Base-by-base conservation (phyloP, 2,888 invertebrate species). In the Andrena dorsata region DNA sequence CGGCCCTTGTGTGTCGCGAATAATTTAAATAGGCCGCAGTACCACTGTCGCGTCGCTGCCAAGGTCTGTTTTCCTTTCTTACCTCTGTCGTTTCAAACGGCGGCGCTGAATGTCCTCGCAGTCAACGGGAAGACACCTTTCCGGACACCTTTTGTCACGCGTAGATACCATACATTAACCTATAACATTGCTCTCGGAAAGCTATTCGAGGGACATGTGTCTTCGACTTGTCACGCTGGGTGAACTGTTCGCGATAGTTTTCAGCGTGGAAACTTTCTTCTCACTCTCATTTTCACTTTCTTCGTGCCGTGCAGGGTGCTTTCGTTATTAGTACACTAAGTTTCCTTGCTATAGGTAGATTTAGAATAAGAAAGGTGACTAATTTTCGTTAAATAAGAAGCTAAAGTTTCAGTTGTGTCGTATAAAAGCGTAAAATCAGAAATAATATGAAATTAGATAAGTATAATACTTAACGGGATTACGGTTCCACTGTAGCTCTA, bases 1-100 rank as follows among this genome's bases (percentile, higher is more conserved):
- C 71, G 53, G 47, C 66, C 53, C 64, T 65, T 64, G 56, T 26
- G 47, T 60, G 32, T 72, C 76, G 76, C 71, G 72, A 76, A 72
- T 82, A 51, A 75, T 75, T 79, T 47, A 69, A 64, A 70, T 20
- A 23, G 23, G 56, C 32, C 41, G 64, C 49, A 8, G n/a, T 47
- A 56, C 30, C 13, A 69, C 10, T 20, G 58, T 58, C 58, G 23
- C 35, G 26, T 16, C 8, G 13, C 16, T 56, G 10, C 56, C 4
- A 56, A 26, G 56, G 26, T 26, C 56, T 26, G 23, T 23, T 51
- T 56, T 56, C 10, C 23, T 35, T 6, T 30, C 30, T n/a, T 23
- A 13, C 16, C 1, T 0, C 6, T 7, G 1, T 2, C 4, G 56
- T 28, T 23, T 56, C 7, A 10, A 66, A 60, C 13, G 20, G 2